Base-by-base conservation (phyloP, 1,140 invertebrate genomes). In the Apis dorsata region DNA sequence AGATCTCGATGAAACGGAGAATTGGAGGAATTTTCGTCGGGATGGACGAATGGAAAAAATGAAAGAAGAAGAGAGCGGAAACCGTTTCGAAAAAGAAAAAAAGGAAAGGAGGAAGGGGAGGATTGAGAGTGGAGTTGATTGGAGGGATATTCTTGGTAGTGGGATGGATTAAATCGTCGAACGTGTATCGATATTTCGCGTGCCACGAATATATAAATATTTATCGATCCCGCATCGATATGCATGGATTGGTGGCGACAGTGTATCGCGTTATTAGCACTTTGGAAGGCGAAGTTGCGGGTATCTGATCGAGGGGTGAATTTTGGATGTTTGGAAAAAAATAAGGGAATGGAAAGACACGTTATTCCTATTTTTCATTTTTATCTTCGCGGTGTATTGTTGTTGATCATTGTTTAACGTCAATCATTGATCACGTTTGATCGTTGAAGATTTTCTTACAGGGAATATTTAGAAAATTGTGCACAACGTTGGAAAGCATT, bases 141-240 rank as follows among this genome's bases (percentile, higher is more conserved):
- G 68, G 44, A 79, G 66, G 53, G 68, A 19, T n/a, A 19, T 53
- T 19, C 28, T 17, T 28, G 57, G 5, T 10, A 28, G 44, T 19
- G 9, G 44, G 13, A 76, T 68, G 28, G 55, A 78, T 65, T 55
- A 63, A 51, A 60, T 66, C n/a, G 34, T 34, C 34, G 17, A 19
- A 1, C 53, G 62, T 44, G 34, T 76, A 81, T 63, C 79, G 59
- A 69, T 75, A 76, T 81, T 68, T 76, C 55, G 21, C 24, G 28
- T 66, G 34, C n/a, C 49, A 21, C 11, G 53, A 68, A 34, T 34
- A 34, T 17, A 76, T 76, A 60, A 75, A 81, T 81, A 81, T 81
- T 76, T 81, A 81, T 81, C 24, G 53, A 75, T 57, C 28, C 7
- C 19, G 63, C 17, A 81, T 68, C 63, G 72, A 76, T 75, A 81